phyloP scores from a whole-genome alignment of 2,113 vertebrate genomes.

The Chloroceryle aenea region DNA sequence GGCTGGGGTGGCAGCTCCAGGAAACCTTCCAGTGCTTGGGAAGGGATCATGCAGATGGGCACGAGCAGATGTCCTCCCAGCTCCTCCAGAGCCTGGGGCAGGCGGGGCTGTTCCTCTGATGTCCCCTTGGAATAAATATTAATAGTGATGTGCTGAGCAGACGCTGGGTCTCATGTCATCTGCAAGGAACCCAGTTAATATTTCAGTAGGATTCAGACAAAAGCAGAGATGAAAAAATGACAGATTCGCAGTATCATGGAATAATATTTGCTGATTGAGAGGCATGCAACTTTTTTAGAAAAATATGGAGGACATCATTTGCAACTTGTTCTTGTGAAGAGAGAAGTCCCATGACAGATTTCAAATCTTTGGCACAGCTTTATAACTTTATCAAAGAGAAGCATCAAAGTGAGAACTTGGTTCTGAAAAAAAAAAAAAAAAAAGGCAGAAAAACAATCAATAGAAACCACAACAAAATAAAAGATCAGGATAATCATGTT shows the following conservation, averaged over 20 bases:
- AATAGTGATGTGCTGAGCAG: not conserved
- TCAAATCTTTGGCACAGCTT: slow-evolving; percentile 53
- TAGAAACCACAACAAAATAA: slow-evolving; percentile 40
- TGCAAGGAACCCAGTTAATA: not conserved
- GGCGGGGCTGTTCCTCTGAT: not conserved
- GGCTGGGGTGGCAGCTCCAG: not conserved
- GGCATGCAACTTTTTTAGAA: slow-evolving; percentile 10
- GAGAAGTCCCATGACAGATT: slow-evolving; percentile 55
- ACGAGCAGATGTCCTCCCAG: accelerated
- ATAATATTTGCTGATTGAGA: slow-evolving; percentile 33
- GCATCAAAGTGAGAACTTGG: slow-evolving; percentile 23
- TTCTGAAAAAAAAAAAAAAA: not conserved
- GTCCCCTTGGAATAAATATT: not conserved
- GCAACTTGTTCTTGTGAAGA: not conserved
- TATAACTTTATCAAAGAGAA: slow-evolving; percentile 65
- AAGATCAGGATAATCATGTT: slow-evolving; percentile 41
- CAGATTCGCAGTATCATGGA: not conserved
- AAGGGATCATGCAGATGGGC: accelerated
- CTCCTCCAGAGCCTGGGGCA: accelerated
- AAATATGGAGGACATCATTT: slow-evolving; percentile 39
- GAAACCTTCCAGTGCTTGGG: not conserved
- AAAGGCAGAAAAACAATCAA: slow-evolving; percentile 38
- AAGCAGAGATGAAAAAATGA: slow-evolving; percentile 20
- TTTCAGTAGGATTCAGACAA: slow-evolving; percentile 51
- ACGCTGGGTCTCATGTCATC: not conserved